Evolutionary conservation across 2,888 invertebrate genomes (phyloP), one percentile per base, ranked within the genome.

Genomic region (Calameuta pallipes): DNA sequence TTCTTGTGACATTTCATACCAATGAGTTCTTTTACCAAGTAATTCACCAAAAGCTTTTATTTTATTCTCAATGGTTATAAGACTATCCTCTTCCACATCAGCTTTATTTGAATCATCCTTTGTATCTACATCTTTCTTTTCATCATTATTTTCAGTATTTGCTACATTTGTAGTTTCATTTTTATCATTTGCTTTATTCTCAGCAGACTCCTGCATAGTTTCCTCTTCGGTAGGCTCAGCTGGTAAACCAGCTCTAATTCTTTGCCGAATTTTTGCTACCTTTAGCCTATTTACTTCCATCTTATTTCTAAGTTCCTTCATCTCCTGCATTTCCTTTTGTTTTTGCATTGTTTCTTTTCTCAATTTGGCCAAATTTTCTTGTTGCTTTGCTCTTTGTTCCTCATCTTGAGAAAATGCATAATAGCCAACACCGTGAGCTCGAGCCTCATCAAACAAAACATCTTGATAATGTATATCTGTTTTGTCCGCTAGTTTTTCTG

Each of bases 351-450:
- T 97, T 87, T 95, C 95, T 80, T 94, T 92, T 0, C 98, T 93
- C 37, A 95, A 91, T 82, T 95, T 94, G 75, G 94, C 93, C 78
- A 99, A 92, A 84, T 95, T 95, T 76, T 95, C 95, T 93, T 98
- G 96, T 91, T 99, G 98, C 85, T 95, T 94, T 1, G 93, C 92
- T 83, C 98, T 94, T 86, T 95, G 94, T 3, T 93, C 93, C 85
- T 97, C 97, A 86, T 98, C 96, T 73, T 96, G 96, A 23, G 98
- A 97, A 91, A 99, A 98, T 34, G 95, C 94, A 92, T 96, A 98
- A 92, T 97, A 99, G 9, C 97, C 97, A 31, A 97, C 97, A 87
- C 98, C 99, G 89, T 98, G 98, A 15, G 95, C 94, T 81, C 98
- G 94, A 0, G 98, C 97, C 94, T 99, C 98, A 91, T 97, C 96